phyloP scores from a whole-genome alignment of 2,113 vertebrate species.

The Psittacula cyanocephala region DNA sequence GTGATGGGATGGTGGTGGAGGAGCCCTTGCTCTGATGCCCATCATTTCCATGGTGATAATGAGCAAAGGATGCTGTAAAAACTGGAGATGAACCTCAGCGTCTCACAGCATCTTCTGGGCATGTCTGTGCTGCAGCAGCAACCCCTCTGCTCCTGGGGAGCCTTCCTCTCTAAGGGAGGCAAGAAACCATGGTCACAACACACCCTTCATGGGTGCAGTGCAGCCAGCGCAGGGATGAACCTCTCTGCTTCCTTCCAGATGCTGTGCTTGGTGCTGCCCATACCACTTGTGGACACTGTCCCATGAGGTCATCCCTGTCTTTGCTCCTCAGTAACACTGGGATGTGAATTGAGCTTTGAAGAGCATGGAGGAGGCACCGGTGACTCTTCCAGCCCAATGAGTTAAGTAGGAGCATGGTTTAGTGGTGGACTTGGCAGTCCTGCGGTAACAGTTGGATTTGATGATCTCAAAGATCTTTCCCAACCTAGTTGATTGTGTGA shows the following conservation, averaged over 20 bases:
- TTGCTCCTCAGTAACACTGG: rapidly evolving
- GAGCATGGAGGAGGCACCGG: rapidly evolving
- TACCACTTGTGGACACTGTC: neutral
- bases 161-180: neutral
- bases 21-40: neutral
- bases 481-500: neutral
- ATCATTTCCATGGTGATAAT: neutral
- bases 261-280: neutral
- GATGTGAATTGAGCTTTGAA: rapidly evolving
- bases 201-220: rapidly evolving
- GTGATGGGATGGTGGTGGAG: neutral
- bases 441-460: neutral
- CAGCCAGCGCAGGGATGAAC: neutral
- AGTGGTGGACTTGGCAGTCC: neutral
- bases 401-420: neutral
- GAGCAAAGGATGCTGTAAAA: neutral
- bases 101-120: neutral
- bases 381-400: neutral
- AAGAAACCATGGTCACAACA: rapidly evolving
- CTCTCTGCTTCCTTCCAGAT: neutral
- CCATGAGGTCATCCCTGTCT: neutral
- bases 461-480: neutral
- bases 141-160: neutral
- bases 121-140: neutral
- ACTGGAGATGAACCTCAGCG: neutral